These are phyloP conservation scores for Reticulitermes speratus DNA, from an alignment of 1,140 invertebrate genomes.

Conservation along the genomic window DNA sequence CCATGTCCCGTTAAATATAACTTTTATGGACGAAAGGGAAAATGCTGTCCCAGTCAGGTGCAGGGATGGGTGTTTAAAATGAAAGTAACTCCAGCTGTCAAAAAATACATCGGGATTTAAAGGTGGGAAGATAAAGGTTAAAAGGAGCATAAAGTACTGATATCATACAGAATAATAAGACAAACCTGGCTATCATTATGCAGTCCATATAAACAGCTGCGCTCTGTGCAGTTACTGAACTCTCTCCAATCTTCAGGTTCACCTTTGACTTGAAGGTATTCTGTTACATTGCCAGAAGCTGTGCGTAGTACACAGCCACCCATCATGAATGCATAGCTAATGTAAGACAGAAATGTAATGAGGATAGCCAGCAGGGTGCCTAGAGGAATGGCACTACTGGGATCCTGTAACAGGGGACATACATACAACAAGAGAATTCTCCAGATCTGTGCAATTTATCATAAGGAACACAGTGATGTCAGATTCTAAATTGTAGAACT, in stretches of 20 bases:
- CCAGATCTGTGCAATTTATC: background rate
- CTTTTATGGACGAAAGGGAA: no score
- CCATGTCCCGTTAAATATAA: no score
- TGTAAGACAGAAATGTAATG: conserved; percentile 55
- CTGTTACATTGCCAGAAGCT: conserved; percentile 46
- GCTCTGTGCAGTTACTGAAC: conserved; percentile 39
- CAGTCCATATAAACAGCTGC: conserved; percentile 48
- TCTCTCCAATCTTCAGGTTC: conserved; percentile 28
- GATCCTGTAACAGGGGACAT: conserved; percentile 40
- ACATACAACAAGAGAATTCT: background rate
- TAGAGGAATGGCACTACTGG: conserved; percentile 54
- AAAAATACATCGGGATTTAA: no score
- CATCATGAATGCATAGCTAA: conserved; percentile 52
- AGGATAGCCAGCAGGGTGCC: conserved; percentile 60
- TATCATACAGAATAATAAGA: background rate
- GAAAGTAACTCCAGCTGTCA: no score
- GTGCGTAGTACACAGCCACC: conserved; percentile 49
- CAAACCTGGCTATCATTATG: conserved; percentile 50
- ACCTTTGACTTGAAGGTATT: conserved; percentile 35
- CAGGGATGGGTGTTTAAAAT: no score
- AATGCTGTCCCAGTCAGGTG: no score
- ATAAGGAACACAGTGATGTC: no score
- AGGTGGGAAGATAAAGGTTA: no score
- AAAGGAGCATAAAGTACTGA: no score
- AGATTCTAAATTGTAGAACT: no score